These are phyloP conservation scores for Chamaetylas fuelleborni DNA, from an alignment of 2,113 vertebrate genomes.

Conservation along the genomic window DNA sequence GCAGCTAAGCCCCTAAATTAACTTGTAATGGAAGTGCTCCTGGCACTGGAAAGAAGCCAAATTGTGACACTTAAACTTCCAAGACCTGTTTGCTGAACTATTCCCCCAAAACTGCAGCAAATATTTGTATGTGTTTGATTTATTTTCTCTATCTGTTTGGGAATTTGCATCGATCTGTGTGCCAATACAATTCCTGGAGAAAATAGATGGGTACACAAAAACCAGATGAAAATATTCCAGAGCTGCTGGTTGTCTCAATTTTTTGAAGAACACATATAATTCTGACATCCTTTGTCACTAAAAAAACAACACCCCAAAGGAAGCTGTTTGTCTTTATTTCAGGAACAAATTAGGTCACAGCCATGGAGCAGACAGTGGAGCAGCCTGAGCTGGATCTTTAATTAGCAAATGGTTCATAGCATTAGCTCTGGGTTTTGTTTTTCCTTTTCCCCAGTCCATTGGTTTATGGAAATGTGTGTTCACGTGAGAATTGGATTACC, in stretches of 20 bases:
- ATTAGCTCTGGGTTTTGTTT: constrained; percentile 47
- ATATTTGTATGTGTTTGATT: fast-evolving
- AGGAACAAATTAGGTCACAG: constrained; percentile 38
- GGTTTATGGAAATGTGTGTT: background rate
- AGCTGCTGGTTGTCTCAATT: background rate
- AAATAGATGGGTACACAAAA: background rate
- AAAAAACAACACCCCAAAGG: background rate
- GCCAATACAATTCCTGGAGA: background rate
- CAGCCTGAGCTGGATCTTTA: constrained; percentile 35
- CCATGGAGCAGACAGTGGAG: background rate
- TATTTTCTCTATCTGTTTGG: background rate
- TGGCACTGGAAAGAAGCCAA: background rate
- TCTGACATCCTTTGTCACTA: background rate
- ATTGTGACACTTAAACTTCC: background rate
- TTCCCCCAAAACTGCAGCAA: background rate
- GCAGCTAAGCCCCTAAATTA: constrained; percentile 5
- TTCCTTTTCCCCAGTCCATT: background rate
- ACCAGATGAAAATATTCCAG: background rate
- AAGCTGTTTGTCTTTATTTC: constrained; percentile 3
- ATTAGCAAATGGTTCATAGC: background rate
- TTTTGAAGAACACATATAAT: background rate
- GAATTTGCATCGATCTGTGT: fast-evolving
- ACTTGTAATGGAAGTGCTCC: background rate
- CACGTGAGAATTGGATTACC: background rate
- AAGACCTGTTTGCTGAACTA: background rate